Base-by-base conservation (phyloP, 2,113 vertebrate genomes). In the Paratilapia polleni region DNA sequence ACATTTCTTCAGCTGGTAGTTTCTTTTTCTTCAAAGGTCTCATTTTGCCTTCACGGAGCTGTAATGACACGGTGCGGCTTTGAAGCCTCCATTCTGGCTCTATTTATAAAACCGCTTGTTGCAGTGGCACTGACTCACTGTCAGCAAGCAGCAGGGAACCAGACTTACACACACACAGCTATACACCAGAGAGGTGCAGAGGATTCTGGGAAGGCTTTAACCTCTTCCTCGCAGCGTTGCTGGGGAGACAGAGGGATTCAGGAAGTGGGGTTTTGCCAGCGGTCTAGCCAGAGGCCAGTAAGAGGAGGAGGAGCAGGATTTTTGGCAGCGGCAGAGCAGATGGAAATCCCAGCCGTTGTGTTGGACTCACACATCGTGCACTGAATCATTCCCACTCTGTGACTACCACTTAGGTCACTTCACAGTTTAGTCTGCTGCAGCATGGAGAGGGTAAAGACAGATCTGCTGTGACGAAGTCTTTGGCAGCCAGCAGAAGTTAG, bases 81-180 rank as follows among this genome's bases (percentile, higher is more conserved):
- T 88, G 79, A 93, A 93, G 78, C 92, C 66, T 62, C 78, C 43
- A 47, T 81, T 86, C 93, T 73, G 85, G 34, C 92, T 93, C 94
- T 96, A 95, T 95, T 96, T 95, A 94, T 95, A 96, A 91, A 90
- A 85, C 70, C 62, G 61, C 74, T 86, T 73, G 88, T 78, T 94
- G 73, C 90, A 79, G 92, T 85, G 89, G 84, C 91, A 89, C 87
- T 87, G 92, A 92, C 86, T 91, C 92, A 85, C 90, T 91, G 93
- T 94, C 88, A 89, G 88, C 80, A 22, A 86, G 76, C 93, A 77
- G 92, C 81, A 11, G 89, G 90, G 85, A 88, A 82, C 80, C 84
- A 81, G 81, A 87, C 56, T 86, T 77, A 77, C 82, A 78, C 75
- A 80, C 75, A 61, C 8, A 74, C n/a, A n/a, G 8, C 34, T 24